These are phyloP conservation scores for Drosophila truncata DNA, from an alignment of 1,140 invertebrate species.

Conservation along the genomic window DNA sequence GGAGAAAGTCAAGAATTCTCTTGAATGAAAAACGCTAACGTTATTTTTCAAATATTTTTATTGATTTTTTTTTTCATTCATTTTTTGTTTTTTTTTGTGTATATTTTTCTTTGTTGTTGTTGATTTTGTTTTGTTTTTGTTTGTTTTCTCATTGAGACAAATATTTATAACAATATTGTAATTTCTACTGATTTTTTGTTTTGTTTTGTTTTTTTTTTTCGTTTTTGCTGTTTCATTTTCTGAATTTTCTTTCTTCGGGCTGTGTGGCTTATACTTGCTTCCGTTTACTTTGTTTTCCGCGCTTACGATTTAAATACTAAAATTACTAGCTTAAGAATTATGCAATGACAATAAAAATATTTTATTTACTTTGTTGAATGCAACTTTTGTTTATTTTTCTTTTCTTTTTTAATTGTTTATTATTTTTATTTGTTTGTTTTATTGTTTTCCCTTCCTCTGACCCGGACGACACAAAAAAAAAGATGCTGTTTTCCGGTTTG, in stretches of 20 bases:
- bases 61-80: conserved; percentile 38
- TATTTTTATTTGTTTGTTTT: conserved; percentile 17
- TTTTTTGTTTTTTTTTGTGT: conserved; percentile 53
- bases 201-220: conserved; percentile 8
- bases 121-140: conserved; percentile 51
- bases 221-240: conserved; percentile 10
- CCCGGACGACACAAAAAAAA: conserved; percentile 34
- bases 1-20: background rate
- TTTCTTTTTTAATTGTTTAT: background rate
- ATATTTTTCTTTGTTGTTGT: conserved; percentile 71
- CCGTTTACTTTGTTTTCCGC: conserved; percentile 64
- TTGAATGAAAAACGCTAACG: background rate
- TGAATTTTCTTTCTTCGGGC: conserved; percentile 19
- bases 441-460: conserved; percentile 19
- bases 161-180: conserved; percentile 83
- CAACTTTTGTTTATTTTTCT: conserved; percentile 43
- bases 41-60: conserved; percentile 56
- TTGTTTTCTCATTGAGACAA: conserved; percentile 79
- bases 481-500: conserved; percentile 21
- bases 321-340: conserved; percentile 83
- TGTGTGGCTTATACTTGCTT: conserved; percentile 39
- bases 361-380: conserved; percentile 57
- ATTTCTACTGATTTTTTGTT: conserved; percentile 61
- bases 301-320: conserved; percentile 78
- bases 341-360: conserved; percentile 84